A percentile compares a stretch with the other conserved stretches of the same genome.
phyloP scores from a whole-genome alignment of 2,888 invertebrate species.

The Macrophya alboannulata region DNA sequence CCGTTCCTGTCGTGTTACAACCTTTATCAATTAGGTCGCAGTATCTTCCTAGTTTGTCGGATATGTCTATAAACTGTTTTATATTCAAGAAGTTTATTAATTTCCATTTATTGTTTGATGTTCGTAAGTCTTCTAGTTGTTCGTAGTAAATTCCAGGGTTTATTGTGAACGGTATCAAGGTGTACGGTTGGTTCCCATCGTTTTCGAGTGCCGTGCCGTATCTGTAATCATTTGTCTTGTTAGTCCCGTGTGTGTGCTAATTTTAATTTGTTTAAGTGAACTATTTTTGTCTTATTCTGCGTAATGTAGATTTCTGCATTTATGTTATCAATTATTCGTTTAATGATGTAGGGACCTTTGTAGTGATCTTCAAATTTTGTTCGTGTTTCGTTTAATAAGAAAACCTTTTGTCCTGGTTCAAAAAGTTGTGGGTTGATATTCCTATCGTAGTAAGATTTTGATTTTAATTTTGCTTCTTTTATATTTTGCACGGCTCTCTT shows the following conservation, averaged over 20 bases:
- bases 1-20: no score
- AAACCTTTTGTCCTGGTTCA: slow-evolving; percentile 10
- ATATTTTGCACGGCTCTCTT: slow-evolving; percentile 64
- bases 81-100: no score
- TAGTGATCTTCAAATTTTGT: slow-evolving; percentile 24
- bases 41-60: no score
- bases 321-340: background rate
- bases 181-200: no score
- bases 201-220: no score
- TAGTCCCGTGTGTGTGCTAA: slow-evolving; percentile 6
- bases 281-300: slow-evolving; percentile 11
- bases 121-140: no score
- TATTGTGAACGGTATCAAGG: no score
- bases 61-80: no score
- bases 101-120: no score
- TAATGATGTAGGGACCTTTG: slow-evolving; percentile 8
- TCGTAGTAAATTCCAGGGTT: no score
- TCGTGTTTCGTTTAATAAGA: slow-evolving; percentile 1
- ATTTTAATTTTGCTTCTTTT: slow-evolving; percentile 48
- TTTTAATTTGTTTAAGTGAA: slow-evolving; percentile 39
- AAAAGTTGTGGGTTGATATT: background rate
- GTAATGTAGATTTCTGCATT: slow-evolving; percentile 34
- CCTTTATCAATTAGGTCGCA: no score
- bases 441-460: slow-evolving; percentile 12
- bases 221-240: no score